These are phyloP conservation scores for Dynastes hyllus DNA, from an alignment of 2,888 invertebrate species.

Conservation along the genomic window DNA sequence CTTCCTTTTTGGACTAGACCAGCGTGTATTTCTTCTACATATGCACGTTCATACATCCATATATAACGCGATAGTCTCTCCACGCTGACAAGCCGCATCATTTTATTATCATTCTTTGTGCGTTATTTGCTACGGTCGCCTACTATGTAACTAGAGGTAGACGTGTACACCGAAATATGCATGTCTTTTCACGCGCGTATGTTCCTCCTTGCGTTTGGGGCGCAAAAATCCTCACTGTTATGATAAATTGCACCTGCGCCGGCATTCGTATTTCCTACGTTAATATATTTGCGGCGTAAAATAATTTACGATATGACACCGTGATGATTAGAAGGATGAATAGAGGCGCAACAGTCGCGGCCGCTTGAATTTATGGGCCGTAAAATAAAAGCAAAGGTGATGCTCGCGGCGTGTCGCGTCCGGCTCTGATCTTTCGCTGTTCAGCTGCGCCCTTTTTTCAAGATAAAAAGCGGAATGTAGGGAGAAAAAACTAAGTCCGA, in stretches of 20 bases:
- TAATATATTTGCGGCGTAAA: slow-evolving; percentile 21
- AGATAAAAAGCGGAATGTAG: slow-evolving; percentile 5
- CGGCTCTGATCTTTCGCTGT: background rate
- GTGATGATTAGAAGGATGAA: slow-evolving; percentile 46
- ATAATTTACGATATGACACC: slow-evolving; percentile 44
- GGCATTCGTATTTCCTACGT: slow-evolving; percentile 31
- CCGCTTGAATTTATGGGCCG: slow-evolving; percentile 26
- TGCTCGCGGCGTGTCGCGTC: background rate
- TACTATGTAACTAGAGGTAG: background rate
- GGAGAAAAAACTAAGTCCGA: too few species aligned
- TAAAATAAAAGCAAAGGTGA: slow-evolving; percentile 20
- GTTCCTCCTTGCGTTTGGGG: background rate
- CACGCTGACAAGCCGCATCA: too few species aligned
- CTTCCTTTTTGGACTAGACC: too few species aligned
- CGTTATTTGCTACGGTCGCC: background rate
- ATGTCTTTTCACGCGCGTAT: slow-evolving; percentile 9
- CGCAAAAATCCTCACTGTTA: slow-evolving; percentile 21
- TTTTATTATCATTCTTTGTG: too few species aligned
- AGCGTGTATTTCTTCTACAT: too few species aligned
- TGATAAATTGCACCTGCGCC: slow-evolving; percentile 38
- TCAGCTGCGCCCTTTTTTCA: background rate
- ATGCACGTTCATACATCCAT: too few species aligned
- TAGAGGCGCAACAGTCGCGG: slow-evolving; percentile 31
- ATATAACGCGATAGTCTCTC: too few species aligned
- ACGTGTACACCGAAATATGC: slow-evolving; percentile 8